These are phyloP conservation scores for Strigamia transsilvanica DNA, from an alignment of 2,888 invertebrate species.

Conservation along the genomic window DNA sequence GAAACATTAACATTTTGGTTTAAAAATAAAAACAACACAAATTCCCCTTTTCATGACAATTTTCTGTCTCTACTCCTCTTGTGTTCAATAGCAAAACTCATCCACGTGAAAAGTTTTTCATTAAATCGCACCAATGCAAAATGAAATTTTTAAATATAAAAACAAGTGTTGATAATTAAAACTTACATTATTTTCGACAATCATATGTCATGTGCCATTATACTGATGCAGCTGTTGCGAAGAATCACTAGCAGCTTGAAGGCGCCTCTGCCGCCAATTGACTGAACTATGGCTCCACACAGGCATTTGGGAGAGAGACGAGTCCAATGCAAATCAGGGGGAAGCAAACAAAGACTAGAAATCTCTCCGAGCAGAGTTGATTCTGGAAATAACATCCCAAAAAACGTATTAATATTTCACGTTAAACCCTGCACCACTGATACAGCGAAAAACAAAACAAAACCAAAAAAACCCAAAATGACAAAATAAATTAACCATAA, in stretches of 20 bases:
- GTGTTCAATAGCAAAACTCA: no score
- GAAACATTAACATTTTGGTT: background rate
- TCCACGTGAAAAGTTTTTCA: no score
- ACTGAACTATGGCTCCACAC: slow-evolving; percentile 36
- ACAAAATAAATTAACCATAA: no score
- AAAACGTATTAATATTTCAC: background rate
- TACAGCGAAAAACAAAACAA: no score
- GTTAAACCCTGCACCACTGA: background rate
- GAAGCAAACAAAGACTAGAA: background rate
- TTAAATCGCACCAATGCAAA: background rate
- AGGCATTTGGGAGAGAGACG: slow-evolving; percentile 36
- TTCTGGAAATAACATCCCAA: slow-evolving; percentile 37
- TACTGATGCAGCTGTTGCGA: slow-evolving; percentile 25
- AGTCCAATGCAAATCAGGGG: slow-evolving; percentile 41
- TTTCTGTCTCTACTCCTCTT: no score
- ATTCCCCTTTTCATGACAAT: background rate
- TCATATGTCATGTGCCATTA: slow-evolving; percentile 46
- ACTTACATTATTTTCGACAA: slow-evolving; percentile 8
- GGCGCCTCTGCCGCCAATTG: slow-evolving; percentile 49
- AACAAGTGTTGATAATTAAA: background rate
- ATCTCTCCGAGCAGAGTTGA: slow-evolving; percentile 17
- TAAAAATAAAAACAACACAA: background rate
- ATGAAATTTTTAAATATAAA: background rate
- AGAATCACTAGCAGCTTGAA: slow-evolving; percentile 45
- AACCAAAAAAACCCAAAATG: no score